A percentile compares a stretch with the other conserved stretches of the same genome.
Conservation (phyloP, 2,888 invertebrate genomes). For the Metacarcinus magister region DNA sequence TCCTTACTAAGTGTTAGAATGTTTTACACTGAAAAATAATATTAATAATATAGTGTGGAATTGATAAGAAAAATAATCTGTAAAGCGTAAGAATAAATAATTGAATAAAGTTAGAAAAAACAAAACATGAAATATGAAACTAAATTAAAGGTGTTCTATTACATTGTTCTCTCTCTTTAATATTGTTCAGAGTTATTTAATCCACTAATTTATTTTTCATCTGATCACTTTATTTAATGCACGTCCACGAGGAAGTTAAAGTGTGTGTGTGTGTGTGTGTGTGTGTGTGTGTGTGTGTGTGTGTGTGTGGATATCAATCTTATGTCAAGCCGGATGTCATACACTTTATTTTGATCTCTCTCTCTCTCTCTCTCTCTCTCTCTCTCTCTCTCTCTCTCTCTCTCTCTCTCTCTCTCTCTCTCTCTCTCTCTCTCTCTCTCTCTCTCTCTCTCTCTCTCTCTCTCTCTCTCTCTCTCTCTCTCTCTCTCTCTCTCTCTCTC, state of each 20-base stretch:
- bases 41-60: too few relatives aligned
- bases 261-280: conserved; percentile 61
- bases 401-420: conserved; percentile 43
- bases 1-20: neutral
- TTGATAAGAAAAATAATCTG: neutral
- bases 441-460: conserved; percentile 11
- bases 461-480: neutral
- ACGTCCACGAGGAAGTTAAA: neutral
- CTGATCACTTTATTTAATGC: neutral
- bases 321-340: neutral
- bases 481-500: neutral
- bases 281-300: conserved; percentile 64
- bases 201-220: too few relatives aligned
- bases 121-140: too few relatives aligned
- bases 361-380: neutral
- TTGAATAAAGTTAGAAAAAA: neutral
- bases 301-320: conserved; percentile 32
- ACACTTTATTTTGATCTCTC: neutral
- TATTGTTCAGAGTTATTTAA: neutral
- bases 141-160: too few relatives aligned
- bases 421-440: conserved; percentile 43
- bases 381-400: conserved; percentile 17
- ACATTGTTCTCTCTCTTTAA: too few relatives aligned
- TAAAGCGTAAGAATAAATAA: neutral
- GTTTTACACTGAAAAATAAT: neutral